A percentile compares a stretch with the other conserved stretches of the same genome.
Conservation (phyloP, 2,113 vertebrate genomes). For the Mastomys natalensis region DNA sequence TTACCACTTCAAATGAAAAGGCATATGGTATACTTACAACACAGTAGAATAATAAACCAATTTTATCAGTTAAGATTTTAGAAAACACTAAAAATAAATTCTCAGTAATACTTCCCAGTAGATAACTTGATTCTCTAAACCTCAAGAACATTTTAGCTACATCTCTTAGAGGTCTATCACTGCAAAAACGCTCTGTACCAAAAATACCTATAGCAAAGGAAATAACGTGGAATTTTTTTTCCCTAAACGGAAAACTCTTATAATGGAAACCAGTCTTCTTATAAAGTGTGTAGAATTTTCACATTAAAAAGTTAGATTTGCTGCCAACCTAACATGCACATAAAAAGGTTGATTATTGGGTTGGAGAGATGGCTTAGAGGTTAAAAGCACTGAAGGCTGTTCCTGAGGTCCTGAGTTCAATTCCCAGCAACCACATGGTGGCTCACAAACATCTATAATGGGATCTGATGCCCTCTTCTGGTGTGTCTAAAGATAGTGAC, state of each 20-base stretch:
- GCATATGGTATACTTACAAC: conserved; percentile 40
- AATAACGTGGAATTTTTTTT: conserved; percentile 7
- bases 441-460: too few relatives aligned
- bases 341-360: not conserved
- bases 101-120: not conserved
- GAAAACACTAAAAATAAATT: not conserved
- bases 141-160: not conserved
- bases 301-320: conserved; percentile 17
- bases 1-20: conserved; percentile 69
- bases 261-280: conserved; percentile 3
- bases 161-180: not conserved
- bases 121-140: not conserved
- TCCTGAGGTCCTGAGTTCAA: too few relatives aligned
- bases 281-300: not conserved
- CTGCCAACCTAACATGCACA: conserved; percentile 58
- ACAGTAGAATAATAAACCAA: conserved; percentile 42
- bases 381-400: too few relatives aligned
- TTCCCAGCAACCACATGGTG: too few relatives aligned
- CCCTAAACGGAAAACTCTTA: conserved; percentile 21
- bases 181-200: not conserved
- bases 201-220: conserved; percentile 2
- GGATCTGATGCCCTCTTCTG: too few relatives aligned
- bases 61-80: not conserved
- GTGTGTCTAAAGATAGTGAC: too few relatives aligned
- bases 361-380: too few relatives aligned